phyloP scores from a whole-genome alignment of 2,113 vertebrate genomes.

The Colaptes auratus region DNA sequence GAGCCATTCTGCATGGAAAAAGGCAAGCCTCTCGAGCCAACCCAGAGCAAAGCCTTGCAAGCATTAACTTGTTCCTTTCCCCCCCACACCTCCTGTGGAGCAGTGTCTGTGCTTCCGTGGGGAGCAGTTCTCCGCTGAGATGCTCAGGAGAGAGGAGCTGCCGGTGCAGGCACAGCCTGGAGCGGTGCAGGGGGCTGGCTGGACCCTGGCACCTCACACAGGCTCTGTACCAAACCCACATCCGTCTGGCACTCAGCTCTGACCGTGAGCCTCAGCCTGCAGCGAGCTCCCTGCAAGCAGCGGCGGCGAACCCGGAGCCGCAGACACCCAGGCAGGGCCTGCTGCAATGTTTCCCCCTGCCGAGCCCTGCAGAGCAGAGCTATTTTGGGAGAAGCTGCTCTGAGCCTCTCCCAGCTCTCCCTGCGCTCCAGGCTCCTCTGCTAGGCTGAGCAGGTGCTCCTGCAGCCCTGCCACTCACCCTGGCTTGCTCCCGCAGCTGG shows the following conservation, averaged over 20 bases:
- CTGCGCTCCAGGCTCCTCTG: neutral
- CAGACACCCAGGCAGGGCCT: neutral
- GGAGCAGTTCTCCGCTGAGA: neutral
- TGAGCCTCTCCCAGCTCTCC: neutral
- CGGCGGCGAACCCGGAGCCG: neutral
- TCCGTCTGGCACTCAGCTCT: neutral
- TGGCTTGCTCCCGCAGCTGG: conserved; percentile 84
- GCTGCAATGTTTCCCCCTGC: neutral
- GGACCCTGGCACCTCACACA: neutral
- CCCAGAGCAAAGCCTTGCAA: neutral
- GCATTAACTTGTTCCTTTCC: neutral
- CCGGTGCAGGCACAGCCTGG: neutral
- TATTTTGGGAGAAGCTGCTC: conserved; percentile 28
- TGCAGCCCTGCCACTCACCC: conserved; percentile 73
- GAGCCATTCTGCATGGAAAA: neutral
- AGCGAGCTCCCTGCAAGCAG: neutral
- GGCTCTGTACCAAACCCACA: rapidly evolving
- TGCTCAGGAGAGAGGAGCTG: neutral
- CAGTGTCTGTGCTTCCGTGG: neutral
- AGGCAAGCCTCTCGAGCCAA: neutral
- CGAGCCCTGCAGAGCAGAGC: neutral
- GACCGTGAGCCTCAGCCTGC: neutral
- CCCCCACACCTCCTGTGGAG: neutral
- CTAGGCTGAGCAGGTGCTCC: neutral
- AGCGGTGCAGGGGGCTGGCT: neutral